Evolutionary conservation across 2,888 invertebrate genomes (phyloP).

Genomic region (Lasioglossum figueresi): DNA sequence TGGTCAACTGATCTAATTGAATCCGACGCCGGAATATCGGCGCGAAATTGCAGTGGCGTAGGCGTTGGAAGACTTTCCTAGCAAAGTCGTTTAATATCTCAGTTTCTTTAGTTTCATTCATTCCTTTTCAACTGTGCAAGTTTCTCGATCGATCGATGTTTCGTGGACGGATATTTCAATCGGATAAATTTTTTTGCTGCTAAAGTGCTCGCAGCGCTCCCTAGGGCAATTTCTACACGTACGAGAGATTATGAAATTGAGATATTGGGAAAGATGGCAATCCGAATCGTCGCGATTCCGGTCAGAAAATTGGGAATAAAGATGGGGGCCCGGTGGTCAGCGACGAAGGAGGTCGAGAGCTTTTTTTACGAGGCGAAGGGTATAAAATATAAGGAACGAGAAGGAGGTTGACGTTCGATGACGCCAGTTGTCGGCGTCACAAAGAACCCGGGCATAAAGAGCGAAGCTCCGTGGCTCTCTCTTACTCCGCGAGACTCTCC

Average conservation of each 20-base stretch:
- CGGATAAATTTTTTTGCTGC: too few species aligned
- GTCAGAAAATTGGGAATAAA: slow-evolving; percentile 36
- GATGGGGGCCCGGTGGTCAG: slow-evolving; percentile 26
- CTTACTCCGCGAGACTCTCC: slow-evolving; percentile 44
- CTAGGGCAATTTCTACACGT: too few species aligned
- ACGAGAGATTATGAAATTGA: slow-evolving; percentile 3
- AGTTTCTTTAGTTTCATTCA: not conserved
- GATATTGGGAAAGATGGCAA: slow-evolving; percentile 32
- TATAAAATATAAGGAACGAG: slow-evolving; percentile 62
- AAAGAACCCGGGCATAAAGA: slow-evolving; percentile 61
- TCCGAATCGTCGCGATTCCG: slow-evolving; percentile 10
- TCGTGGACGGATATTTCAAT: too few species aligned
- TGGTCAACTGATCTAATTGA: slow-evolving; percentile 9
- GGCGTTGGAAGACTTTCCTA: not conserved
- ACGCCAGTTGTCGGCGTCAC: slow-evolving; percentile 72
- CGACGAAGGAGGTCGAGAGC: slow-evolving; percentile 57
- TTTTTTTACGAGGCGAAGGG: slow-evolving; percentile 59
- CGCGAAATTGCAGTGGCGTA: not conserved
- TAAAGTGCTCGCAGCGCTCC: too few species aligned
- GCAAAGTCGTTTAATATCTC: too few species aligned
- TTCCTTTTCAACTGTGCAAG: not conserved
- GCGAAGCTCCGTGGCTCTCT: slow-evolving; percentile 46
- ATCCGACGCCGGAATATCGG: not conserved
- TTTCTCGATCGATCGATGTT: not conserved
- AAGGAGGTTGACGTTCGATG: slow-evolving; percentile 60